phyloP scores from a whole-genome alignment of 2,888 invertebrate genomes.

The Mythimna loreyi region DNA sequence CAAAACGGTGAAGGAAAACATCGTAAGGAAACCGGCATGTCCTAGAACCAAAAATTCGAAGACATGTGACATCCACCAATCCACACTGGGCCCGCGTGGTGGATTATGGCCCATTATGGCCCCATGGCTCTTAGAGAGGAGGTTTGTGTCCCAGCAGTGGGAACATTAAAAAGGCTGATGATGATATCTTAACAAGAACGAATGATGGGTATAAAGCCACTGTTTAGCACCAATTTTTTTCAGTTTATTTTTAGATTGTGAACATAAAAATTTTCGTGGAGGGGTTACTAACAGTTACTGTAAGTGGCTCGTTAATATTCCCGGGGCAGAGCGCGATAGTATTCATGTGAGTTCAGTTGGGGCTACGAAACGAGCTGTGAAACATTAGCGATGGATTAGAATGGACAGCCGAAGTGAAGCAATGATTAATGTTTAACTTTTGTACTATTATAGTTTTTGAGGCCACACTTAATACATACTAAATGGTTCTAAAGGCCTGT shows the following conservation, averaged over 20 bases:
- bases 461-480: not conserved
- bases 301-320: conserved; percentile 82
- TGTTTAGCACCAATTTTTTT: conserved; percentile 46
- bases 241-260: conserved; percentile 68
- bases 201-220: conserved; percentile 3
- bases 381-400: conserved; percentile 9
- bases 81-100: too few relatives aligned
- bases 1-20: too few relatives aligned
- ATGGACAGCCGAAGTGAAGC: conserved; percentile 11
- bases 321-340: conserved; percentile 73
- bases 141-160: too few relatives aligned
- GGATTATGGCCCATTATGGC: too few relatives aligned
- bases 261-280: conserved; percentile 73
- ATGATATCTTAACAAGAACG: not conserved
- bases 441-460: not conserved
- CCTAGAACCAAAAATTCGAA: too few relatives aligned
- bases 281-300: conserved; percentile 74
- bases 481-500: not conserved
- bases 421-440: not conserved
- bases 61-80: too few relatives aligned
- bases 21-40: too few relatives aligned
- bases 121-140: too few relatives aligned
- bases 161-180: too few relatives aligned
- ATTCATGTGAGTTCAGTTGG: conserved; percentile 75
- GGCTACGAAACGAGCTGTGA: conserved; percentile 67